A percentile compares a stretch with the other conserved stretches of the same genome.
Evolutionary conservation across 2,113 vertebrate species (phyloP).

Genomic region (Anhinga anhinga): DNA sequence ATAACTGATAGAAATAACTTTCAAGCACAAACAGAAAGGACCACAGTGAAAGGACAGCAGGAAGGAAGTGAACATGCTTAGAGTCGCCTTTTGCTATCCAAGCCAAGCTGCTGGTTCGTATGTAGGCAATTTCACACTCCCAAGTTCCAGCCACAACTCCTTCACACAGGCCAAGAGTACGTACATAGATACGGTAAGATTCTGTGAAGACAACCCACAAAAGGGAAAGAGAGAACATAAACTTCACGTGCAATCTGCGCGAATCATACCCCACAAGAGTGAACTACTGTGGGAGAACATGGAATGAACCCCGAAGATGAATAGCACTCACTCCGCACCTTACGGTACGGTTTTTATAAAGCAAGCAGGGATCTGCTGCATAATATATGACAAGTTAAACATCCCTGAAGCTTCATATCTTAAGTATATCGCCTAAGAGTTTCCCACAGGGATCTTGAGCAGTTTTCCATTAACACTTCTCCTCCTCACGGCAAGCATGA

Average conservation of each 20-base stretch:
- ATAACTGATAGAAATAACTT: not conserved
- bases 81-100: not conserved
- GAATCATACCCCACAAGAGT: not conserved
- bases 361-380: not conserved
- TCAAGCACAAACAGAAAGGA: not conserved
- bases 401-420: not conserved
- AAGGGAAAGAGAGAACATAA: not conserved
- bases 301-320: not conserved
- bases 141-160: not conserved
- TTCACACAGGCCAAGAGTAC: not conserved
- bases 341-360: accelerated
- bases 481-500: not conserved
- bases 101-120: not conserved
- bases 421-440: not conserved
- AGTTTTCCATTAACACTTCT: not conserved
- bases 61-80: not conserved
- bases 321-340: not conserved
- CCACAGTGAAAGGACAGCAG: not conserved
- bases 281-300: not conserved
- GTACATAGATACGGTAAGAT: not conserved
- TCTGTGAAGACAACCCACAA: not conserved
- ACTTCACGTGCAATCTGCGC: not conserved
- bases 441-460: not conserved
- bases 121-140: not conserved
- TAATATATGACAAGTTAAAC: not conserved